These are phyloP conservation scores for Drosophila rhopaloa DNA, from an alignment of 1,140 invertebrate species.

Conservation along the genomic window DNA sequence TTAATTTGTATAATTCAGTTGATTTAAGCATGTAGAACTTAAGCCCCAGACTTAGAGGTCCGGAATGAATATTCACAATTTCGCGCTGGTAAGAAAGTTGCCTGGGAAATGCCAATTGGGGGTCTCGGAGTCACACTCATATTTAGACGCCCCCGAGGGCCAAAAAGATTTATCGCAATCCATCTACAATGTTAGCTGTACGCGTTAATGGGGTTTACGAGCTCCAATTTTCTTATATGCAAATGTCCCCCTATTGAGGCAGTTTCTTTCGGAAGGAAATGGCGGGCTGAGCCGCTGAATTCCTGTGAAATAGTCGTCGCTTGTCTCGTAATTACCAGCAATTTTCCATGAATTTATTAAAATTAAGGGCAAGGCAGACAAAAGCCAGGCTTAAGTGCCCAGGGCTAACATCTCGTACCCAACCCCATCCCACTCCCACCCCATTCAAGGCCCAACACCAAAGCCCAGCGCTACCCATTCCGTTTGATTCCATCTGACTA, in stretches of 20 bases:
- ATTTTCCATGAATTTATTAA: conserved; percentile 82
- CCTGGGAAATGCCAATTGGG: conserved; percentile 68
- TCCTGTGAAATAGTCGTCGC: conserved; percentile 77
- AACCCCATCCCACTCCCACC: neutral
- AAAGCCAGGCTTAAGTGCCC: conserved; percentile 63
- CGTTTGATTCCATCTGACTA: conserved; percentile 56
- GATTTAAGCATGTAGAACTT: conserved; percentile 54
- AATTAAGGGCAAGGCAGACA: conserved; percentile 39
- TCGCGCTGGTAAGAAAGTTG: conserved; percentile 44
- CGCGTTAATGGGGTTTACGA: conserved; percentile 50
- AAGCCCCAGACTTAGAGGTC: neutral
- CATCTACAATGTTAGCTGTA: conserved; percentile 47
- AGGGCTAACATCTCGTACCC: conserved; percentile 28
- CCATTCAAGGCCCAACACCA: conserved; percentile 5
- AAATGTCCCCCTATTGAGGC: conserved; percentile 37
- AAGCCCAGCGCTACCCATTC: conserved; percentile 13
- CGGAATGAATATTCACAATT: conserved; percentile 68
- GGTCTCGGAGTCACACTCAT: conserved; percentile 36
- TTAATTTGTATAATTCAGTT: conserved; percentile 67
- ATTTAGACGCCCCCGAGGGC: conserved; percentile 16
- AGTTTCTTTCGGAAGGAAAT: conserved; percentile 11
- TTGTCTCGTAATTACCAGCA: conserved; percentile 73
- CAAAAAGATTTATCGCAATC: conserved; percentile 60
- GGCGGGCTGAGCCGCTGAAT: conserved; percentile 32
- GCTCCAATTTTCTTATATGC: conserved; percentile 53